Conservation (phyloP, 2,113 vertebrate genomes). For the Oreochromis aureus region DNA sequence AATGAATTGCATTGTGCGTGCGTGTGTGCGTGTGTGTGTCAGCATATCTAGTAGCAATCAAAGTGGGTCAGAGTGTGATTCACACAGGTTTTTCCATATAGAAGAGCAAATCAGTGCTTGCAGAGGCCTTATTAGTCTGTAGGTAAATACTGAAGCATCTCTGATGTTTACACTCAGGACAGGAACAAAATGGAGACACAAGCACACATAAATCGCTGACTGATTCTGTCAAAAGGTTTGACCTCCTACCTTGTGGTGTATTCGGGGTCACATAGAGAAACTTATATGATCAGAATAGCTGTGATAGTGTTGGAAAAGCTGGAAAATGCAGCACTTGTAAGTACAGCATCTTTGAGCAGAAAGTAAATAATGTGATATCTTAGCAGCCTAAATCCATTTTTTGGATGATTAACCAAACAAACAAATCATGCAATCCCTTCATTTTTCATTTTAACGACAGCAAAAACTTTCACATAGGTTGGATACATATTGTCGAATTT, state of each 20-base stretch:
- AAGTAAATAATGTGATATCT: background rate
- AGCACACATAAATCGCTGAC: background rate
- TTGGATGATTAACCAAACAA: background rate
- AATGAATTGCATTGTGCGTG: background rate
- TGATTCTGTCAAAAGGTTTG: background rate
- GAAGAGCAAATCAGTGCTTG: background rate
- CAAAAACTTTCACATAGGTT: background rate
- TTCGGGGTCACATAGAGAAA: background rate
- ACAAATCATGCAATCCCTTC: background rate
- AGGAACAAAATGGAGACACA: background rate
- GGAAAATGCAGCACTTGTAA: background rate
- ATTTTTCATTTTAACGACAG: background rate
- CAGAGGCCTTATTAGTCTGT: background rate
- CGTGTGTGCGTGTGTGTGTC: background rate
- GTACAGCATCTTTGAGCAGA: background rate
- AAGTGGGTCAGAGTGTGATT: background rate
- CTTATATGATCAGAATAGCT: accelerated
- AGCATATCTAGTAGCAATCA: background rate
- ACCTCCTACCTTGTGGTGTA: background rate
- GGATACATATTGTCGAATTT: background rate
- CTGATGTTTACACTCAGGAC: background rate
- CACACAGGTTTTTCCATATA: background rate
- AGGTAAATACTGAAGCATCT: background rate
- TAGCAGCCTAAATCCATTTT: background rate
- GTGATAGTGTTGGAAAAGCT: background rate